Evolutionary conservation across 2,113 vertebrate genomes (phyloP).

Genomic region (Hystrix brachyura): DNA sequence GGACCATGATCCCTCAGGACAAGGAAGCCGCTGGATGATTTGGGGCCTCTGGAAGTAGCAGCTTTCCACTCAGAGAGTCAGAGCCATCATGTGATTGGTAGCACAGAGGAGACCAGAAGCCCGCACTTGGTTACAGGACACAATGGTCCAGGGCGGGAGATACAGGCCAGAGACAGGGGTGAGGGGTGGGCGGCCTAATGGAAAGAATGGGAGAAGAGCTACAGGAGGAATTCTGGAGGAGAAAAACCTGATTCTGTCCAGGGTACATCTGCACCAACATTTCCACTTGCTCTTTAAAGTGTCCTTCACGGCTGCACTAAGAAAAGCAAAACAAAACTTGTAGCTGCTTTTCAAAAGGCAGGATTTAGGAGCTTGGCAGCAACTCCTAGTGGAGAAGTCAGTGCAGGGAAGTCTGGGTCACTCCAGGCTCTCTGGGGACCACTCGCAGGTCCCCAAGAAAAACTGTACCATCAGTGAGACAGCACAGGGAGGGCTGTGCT

Average conservation of each 20-base stretch:
- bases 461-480: not conserved
- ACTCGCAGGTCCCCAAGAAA: not conserved
- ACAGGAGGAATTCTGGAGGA: not conserved
- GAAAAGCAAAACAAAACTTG: not conserved
- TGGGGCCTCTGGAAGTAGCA: not conserved
- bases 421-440: accelerated
- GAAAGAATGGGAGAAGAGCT: not conserved
- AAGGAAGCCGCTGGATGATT: not conserved
- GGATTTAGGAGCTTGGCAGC: not conserved
- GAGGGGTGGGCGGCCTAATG: accelerated
- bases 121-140: not conserved
- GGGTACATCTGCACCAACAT: not conserved
- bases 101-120: not conserved
- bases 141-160: not conserved
- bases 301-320: not conserved
- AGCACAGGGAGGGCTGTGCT: not conserved
- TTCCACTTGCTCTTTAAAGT: not conserved
- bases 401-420: not conserved
- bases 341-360: not conserved
- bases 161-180: too few relatives aligned
- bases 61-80: not conserved
- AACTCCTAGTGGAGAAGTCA: not conserved
- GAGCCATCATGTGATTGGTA: accelerated
- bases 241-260: not conserved
- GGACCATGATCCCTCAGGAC: not conserved